phyloP scores from a whole-genome alignment of 92 coral and sea anemone genomes.

The Paragorgia papillata region DNA sequence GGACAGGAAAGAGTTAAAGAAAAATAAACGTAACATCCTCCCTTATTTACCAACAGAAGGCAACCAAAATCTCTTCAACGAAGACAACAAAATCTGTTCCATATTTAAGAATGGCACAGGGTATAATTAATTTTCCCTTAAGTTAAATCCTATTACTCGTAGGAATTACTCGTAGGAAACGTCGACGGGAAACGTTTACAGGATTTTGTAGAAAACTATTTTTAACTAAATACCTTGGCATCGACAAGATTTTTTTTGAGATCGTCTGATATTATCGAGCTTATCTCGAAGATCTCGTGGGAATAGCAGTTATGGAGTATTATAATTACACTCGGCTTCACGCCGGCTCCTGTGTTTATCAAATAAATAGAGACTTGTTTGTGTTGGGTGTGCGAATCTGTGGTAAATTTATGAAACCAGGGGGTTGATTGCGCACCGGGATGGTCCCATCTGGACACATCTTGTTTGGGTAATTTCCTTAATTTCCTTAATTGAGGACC shows the following conservation, averaged over 20 bases:
- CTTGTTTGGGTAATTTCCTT: not conserved
- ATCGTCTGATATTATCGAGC: not conserved
- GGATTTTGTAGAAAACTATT: no score
- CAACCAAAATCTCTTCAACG: no score
- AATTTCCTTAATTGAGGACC: constrained; percentile 15
- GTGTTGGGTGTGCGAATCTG: not conserved
- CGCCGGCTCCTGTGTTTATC: constrained; percentile 5
- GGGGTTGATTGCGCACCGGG: constrained; percentile 15
- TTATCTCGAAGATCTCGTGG: constrained; percentile 17
- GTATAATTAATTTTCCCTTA: no score
- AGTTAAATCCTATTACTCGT: not conserved
- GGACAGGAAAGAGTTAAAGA: no score
- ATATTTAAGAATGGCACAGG: no score
- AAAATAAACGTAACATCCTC: no score
- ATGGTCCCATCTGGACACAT: not conserved
- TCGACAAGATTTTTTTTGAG: no score
- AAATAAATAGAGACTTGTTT: constrained; percentile 8
- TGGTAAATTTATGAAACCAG: constrained; percentile 2
- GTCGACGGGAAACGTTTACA: no score
- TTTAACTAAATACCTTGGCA: no score
- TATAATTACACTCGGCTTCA: not conserved
- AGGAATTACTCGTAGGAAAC: not conserved
- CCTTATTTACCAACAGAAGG: no score
- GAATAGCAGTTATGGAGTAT: not conserved
- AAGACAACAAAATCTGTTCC: no score